Conservation (phyloP, 2,797 vertebrate species). For the Crax fasciolata region DNA sequence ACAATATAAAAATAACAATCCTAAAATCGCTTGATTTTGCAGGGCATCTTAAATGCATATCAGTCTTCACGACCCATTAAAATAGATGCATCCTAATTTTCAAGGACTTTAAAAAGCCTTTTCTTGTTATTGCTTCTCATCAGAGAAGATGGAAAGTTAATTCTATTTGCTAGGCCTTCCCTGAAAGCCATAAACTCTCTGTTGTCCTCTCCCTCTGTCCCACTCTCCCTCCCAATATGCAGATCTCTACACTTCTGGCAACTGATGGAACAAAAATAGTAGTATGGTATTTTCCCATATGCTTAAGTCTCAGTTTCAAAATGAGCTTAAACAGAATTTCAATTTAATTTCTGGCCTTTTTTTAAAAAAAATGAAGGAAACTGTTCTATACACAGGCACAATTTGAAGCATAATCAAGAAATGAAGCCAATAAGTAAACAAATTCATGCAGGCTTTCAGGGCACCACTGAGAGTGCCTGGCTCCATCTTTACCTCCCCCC, state of each 20-base stretch:
- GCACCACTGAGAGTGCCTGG: not conserved
- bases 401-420: not conserved
- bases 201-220: rapidly evolving
- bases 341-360: rapidly evolving
- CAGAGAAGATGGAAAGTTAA: not conserved
- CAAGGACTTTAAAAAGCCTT: not conserved
- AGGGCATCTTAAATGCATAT: not conserved
- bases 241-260: not conserved
- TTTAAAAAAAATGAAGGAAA: not conserved
- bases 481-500: no score
- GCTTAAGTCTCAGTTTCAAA: not conserved
- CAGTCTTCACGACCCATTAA: not conserved
- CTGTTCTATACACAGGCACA: not conserved
- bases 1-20: not conserved
- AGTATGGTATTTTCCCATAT: slow-evolving; percentile 26
- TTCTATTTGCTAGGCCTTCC: not conserved
- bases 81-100: not conserved
- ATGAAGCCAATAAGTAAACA: not conserved
- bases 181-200: not conserved
- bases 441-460: not conserved
- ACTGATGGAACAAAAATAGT: slow-evolving; percentile 1
- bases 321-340: not conserved
- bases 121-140: not conserved
- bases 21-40: not conserved
- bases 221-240: not conserved